Evolutionary conservation across 2,888 invertebrate species (phyloP), one percentile per base, ranked within the genome.

Genomic region (Chrysina gloriosa): DNA sequence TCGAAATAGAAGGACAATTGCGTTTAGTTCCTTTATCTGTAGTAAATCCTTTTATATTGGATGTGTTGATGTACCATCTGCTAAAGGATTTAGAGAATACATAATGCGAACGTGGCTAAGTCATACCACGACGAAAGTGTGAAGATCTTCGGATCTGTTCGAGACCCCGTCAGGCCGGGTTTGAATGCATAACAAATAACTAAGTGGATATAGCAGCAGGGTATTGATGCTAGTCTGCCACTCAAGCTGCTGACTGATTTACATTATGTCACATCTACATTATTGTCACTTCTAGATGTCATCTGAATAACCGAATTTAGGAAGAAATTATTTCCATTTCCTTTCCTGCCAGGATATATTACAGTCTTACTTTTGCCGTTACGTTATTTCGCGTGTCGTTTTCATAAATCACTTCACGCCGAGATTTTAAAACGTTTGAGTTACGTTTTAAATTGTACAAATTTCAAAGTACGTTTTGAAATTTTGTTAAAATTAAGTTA

Each of bases 101-200:
- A 79, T 80, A 81, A 81, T 81, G 80, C 78, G 80, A 78, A 79
- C 74, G 71, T 72, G 72, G 75, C 76, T 77, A 78, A 79, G 79
- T 80, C 79, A 78, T 75, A 77, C 76, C 74, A 75, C 76, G 75
- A 76, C 77, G 73, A 72, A 71, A 71, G 70, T 65, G 66, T 69
- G 70, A 69, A 72, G 70, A 72, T 70, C 72, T 73, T 73, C n/a
- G 75, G 75, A 78, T 25, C 50, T 50, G 25, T 50, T 77, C 77
- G 77, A 77, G 74, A 77, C 79, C 77, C 76, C 76, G 76, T 74
- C 76, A 78, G 77, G 77, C 77, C 76, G 75, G 78, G 77, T 75
- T 79, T 81, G 81, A 81, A 81, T 82, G 80, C 81, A 82, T 82
- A 81, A 82, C 81, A 82, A 82, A 81, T 81, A 81, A 79, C 79